Base-by-base conservation (phyloP, 1,140 invertebrate genomes). In the Trinorchestia longiramus region DNA sequence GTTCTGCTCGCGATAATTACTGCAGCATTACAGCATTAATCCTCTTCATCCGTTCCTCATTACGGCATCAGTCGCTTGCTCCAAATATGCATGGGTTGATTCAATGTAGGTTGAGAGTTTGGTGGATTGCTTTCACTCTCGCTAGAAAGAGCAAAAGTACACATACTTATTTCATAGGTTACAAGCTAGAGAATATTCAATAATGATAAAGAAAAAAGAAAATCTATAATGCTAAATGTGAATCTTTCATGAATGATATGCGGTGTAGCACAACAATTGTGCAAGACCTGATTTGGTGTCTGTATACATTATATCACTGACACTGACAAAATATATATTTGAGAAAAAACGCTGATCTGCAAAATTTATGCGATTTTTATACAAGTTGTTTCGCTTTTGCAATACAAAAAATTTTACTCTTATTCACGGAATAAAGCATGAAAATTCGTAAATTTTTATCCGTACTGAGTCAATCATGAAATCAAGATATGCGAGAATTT, bases 1-100 rank as follows among this genome's bases (percentile, higher is more conserved):
- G 92, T 47, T 23, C 3, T 47, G 43, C 43, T 8, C 8, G 44
- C 41, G 92, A 94, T 94, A 94, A 94, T 94, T 94, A 94, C 43
- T 44, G 92, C 43, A 45, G 92, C 43, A 94, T 94, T 94, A 94
- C 92, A 45, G 92, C 92, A 45, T 40, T 94, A 94, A 94, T 94
- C 92, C 92, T 36, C 43, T 41, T 44, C 92, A 94, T 44, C 92
- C 43, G 43, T 94, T 94, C 43, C 92, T 94, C 92, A 94, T 94
- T 94, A 94, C 17, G 36, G 43, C 92, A 43, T 94, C 92, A 94
- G 92, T 15, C 43, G 62, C 62, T 77, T 77, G 62, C 62, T 36
- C 62, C 62, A 23, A 36, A 77, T 77, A 23, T 77, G 36, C 11
- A 28, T 23, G 62, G 62, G 11, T 77, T 77, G 62, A 77, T 77